A percentile compares a stretch with the other conserved stretches of the same genome.
These are phyloP conservation scores for Meriones psammophilus DNA, from an alignment of 2,797 vertebrate species.

Conservation along the genomic window DNA sequence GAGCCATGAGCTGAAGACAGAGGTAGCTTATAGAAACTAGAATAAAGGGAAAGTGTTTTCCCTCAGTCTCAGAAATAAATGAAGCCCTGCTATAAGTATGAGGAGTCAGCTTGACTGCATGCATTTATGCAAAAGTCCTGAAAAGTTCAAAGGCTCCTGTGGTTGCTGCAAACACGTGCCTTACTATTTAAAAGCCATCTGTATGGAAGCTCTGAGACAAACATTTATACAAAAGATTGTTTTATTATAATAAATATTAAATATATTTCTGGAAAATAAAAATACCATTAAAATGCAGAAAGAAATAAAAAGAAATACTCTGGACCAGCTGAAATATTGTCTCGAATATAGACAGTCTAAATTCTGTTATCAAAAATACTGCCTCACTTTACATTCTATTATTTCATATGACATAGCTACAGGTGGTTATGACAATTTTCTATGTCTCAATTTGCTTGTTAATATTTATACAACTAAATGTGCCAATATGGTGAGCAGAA, in stretches of 20 bases:
- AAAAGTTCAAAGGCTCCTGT: neutral
- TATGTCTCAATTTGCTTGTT: neutral
- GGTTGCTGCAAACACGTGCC: too few relatives aligned
- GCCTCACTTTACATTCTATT: slow-evolving; percentile 20
- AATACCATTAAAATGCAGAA: neutral
- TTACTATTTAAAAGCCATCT: neutral
- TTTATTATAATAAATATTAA: neutral
- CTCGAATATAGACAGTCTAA: neutral
- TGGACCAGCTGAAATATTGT: neutral
- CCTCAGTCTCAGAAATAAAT: neutral
- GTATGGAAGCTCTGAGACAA: neutral
- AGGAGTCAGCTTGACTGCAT: neutral
- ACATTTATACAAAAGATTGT: neutral
- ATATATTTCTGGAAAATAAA: neutral
- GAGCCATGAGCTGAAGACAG: neutral
- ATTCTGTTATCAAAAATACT: slow-evolving; percentile 23
- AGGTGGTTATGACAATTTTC: neutral
- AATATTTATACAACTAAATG: neutral
- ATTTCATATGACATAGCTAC: neutral
- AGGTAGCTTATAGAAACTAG: neutral
- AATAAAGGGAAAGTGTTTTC: neutral
- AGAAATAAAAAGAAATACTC: neutral
- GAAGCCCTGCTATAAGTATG: neutral
- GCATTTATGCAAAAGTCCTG: neutral
- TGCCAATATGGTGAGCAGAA: neutral